A percentile compares a stretch with the other conserved stretches of the same genome.
These are phyloP conservation scores for Zaprionus gabonicus DNA, from an alignment of 1,140 invertebrate species.

Conservation along the genomic window DNA sequence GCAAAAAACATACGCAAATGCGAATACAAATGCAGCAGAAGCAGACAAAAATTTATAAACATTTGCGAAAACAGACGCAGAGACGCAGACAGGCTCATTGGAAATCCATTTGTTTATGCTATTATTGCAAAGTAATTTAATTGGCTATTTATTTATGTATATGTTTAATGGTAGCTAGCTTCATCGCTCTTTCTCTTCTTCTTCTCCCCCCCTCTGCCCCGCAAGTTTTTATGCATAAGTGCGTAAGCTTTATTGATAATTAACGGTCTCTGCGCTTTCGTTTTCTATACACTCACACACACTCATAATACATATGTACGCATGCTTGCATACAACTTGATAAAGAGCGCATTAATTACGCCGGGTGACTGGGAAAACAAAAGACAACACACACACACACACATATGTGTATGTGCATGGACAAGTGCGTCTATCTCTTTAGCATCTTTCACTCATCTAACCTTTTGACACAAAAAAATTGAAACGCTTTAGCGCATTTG, in stretches of 20 bases:
- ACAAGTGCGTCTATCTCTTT: conserved; percentile 39
- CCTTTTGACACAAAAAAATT: conserved; percentile 79
- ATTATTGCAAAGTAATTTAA: conserved; percentile 71
- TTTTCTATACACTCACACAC: conserved; percentile 45
- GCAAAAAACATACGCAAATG: conserved; percentile 44
- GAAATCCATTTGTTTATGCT: conserved; percentile 50
- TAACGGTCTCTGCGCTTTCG: conserved; percentile 72
- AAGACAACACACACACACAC: conserved; percentile 32
- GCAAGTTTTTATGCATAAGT: conserved; percentile 55
- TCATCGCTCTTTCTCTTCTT: neutral
- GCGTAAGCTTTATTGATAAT: conserved; percentile 64
- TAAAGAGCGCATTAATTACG: conserved; percentile 43
- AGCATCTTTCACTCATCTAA: conserved; percentile 70
- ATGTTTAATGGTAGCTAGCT: conserved; percentile 11
- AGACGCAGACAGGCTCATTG: conserved; percentile 3
- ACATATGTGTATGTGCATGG: conserved; percentile 5
- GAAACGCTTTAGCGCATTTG: conserved; percentile 73
- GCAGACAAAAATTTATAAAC: conserved; percentile 60
- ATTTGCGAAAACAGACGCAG: conserved; percentile 31
- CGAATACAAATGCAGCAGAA: conserved; percentile 16
- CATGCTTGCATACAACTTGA: conserved; percentile 13
- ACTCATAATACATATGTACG: neutral
- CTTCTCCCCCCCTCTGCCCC: neutral
- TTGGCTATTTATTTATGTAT: conserved; percentile 30
- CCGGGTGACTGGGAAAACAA: conserved; percentile 39